These are phyloP conservation scores for Gorsachius goisagi DNA, from an alignment of 2,113 vertebrate species.

Conservation along the genomic window DNA sequence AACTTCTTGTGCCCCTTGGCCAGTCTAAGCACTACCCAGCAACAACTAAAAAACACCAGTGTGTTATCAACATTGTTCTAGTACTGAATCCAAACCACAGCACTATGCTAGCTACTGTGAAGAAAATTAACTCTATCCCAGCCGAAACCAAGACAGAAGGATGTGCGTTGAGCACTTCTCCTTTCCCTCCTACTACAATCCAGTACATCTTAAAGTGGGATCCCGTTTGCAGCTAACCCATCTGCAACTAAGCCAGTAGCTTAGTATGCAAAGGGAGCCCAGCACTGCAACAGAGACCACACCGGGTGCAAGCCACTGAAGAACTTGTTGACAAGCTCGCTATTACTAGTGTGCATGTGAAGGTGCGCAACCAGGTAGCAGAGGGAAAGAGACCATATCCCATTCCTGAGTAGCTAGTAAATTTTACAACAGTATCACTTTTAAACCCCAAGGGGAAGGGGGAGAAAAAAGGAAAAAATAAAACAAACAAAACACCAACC, in stretches of 20 bases:
- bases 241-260: background rate
- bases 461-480: background rate
- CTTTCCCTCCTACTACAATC: background rate
- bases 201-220: background rate
- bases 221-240: background rate
- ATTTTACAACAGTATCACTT: background rate
- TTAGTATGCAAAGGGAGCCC: background rate
- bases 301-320: background rate
- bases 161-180: fast-evolving
- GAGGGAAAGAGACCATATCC: background rate
- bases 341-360: background rate
- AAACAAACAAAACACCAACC: too few species aligned
- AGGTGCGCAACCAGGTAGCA: background rate
- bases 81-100: too few species aligned
- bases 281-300: background rate
- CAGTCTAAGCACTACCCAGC: too few species aligned
- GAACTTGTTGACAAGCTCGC: background rate
- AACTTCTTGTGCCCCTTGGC: too few species aligned
- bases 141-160: background rate
- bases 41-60: too few species aligned
- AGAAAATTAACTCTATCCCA: too few species aligned
- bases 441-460: background rate
- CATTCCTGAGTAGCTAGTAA: background rate
- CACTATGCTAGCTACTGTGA: too few species aligned
- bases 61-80: too few species aligned